Conservation (phyloP, 1,140 invertebrate genomes). For the Pachyrhynchus sulphureomaculatus region DNA sequence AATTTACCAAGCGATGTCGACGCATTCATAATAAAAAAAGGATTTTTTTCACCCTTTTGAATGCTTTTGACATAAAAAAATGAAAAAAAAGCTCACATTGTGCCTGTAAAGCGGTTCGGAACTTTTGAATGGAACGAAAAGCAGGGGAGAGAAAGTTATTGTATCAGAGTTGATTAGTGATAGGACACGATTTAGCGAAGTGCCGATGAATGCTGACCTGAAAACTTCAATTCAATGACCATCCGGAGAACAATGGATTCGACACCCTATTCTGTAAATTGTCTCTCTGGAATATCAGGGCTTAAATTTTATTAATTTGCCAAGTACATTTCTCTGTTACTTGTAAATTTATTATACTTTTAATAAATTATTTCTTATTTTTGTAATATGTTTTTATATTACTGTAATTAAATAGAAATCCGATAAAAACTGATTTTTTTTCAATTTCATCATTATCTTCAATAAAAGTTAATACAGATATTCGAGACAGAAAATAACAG, state of each 20-base stretch:
- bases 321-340: too few species aligned
- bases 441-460: too few species aligned
- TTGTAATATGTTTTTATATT: too few species aligned
- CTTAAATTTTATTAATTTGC: too few species aligned
- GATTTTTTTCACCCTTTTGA: slow-evolving; percentile 18
- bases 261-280: slow-evolving; percentile 23
- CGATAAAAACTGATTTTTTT: too few species aligned
- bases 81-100: slow-evolving; percentile 17
- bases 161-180: slow-evolving; percentile 41
- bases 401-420: too few species aligned
- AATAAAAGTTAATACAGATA: too few species aligned
- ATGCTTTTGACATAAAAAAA: slow-evolving; percentile 8
- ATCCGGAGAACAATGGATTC: slow-evolving; percentile 9
- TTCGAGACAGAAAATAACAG: too few species aligned
- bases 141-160: slow-evolving; percentile 33
- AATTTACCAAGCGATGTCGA: background rate
- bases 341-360: too few species aligned
- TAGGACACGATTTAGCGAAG: slow-evolving; percentile 42
- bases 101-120: slow-evolving; percentile 9
- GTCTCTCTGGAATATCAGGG: too few species aligned
- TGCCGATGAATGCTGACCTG: slow-evolving; percentile 41
- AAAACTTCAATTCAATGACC: slow-evolving; percentile 29
- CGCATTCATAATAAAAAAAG: background rate
- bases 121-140: slow-evolving; percentile 27
- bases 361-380: too few species aligned